Evolutionary conservation across 2,113 vertebrate genomes (phyloP), one percentile per base, ranked within the genome.

Genomic region (Excalfactoria chinensis): DNA sequence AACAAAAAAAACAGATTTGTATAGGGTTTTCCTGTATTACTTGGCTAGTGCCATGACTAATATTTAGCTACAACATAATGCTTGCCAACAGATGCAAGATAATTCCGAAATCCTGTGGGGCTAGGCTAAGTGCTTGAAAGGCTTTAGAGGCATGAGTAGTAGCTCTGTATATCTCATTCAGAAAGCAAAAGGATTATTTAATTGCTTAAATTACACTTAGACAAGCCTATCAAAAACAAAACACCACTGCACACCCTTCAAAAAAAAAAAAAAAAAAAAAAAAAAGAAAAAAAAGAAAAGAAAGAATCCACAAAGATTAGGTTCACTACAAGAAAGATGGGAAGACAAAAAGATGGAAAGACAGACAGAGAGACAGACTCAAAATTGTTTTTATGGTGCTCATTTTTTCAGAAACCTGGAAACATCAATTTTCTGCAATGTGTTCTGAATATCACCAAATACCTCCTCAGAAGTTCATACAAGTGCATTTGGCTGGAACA

Each of bases 1-100:
- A 55, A 34, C 13, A 86, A 77, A 93, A 11, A 84, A 93, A 11
- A 84, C 69, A 44, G n/a, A 69, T 79, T 90, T 69, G 26, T 72
- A 13, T 69, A 56, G 44, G 26, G 8, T 76, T 90, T 84, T 78
- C 66, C 82, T 74, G 40, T 51, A 83, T 81, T 79, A 62, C 22
- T 79, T 93, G 59, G 46, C 77, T 94, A 70, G 64, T 83, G 26
- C 59, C 90, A 86, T 35, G 41, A 90, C 73, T 75, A 82, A 95
- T 90, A n/a, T 63, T 94, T 89, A 93, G 74, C 90, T 93, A 94
- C 43, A 78, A 53, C 53, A 76, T 83, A 87, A 72, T 11, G 7
- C 41, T 83, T 93, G 68, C 34, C 63, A 90, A 86, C 35, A 89
- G 89, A 86, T 96, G 93, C 13, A 73, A 83, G 70, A 34, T 60